Percentiles rank a stretch among this genome's conserved stretches.
Conservation (phyloP, 1,140 invertebrate genomes). For the Drosophila sp. region DNA sequence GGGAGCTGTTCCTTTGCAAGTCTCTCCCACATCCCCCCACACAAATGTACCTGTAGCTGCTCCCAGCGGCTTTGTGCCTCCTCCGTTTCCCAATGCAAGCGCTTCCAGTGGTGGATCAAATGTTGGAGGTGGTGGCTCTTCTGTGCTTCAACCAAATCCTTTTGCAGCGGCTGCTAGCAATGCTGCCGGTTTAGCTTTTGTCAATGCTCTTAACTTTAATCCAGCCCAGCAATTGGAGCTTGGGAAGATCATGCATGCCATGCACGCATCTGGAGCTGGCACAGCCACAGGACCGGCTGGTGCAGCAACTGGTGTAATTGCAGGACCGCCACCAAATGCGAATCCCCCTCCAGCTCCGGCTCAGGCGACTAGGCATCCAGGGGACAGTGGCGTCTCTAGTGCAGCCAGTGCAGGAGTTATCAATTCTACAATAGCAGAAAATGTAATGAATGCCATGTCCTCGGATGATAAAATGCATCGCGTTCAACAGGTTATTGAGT, state of each 20-base stretch:
- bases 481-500: constrained; percentile 73
- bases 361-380: constrained; percentile 30
- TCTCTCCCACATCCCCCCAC: constrained; percentile 54
- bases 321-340: constrained; percentile 14
- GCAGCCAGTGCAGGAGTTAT: constrained; percentile 58
- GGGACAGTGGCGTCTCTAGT: constrained; percentile 17
- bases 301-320: constrained; percentile 7
- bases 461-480: constrained; percentile 70
- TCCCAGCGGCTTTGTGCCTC: constrained; percentile 75
- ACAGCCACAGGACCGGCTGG: constrained; percentile 8
- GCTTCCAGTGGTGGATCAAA: constrained; percentile 24
- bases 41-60: constrained; percentile 77
- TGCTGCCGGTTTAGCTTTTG: constrained; percentile 56
- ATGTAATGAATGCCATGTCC: constrained; percentile 68
- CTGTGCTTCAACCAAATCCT: constrained; percentile 74
- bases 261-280: constrained; percentile 30
- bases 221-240: constrained; percentile 66
- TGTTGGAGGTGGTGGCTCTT: constrained; percentile 34
- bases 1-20: constrained; percentile 41
- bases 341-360: constrained; percentile 18
- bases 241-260: constrained; percentile 72
- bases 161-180: constrained; percentile 56
- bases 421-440: constrained; percentile 70
- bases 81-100: constrained; percentile 59
- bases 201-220: constrained; percentile 62